Evolutionary conservation across 2,113 vertebrate genomes (phyloP).

Genomic region (Mohoua ochrocephala): DNA sequence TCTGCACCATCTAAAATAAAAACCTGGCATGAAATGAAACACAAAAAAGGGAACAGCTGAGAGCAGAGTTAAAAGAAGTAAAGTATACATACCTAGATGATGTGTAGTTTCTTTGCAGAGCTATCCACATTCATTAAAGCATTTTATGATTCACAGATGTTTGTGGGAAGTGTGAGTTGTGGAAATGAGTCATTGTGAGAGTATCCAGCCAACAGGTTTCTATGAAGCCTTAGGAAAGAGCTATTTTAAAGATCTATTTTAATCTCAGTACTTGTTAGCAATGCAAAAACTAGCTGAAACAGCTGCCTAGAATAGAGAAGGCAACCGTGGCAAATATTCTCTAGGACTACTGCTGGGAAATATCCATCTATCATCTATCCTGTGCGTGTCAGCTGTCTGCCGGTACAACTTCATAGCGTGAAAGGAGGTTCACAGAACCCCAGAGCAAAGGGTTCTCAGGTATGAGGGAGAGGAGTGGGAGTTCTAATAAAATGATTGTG

Average conservation of each 20-base stretch:
- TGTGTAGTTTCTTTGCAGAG: neutral
- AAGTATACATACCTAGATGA: conserved; percentile 18
- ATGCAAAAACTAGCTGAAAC: conserved; percentile 49
- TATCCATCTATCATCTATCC: neutral
- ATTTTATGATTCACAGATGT: conserved; percentile 51
- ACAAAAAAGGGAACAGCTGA: conserved; percentile 19
- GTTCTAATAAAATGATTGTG: neutral
- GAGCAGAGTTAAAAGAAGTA: conserved; percentile 1
- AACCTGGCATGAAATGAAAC: conserved; percentile 7
- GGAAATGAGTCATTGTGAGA: conserved; percentile 50
- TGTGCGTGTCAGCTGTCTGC: neutral
- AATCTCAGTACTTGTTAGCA: conserved; percentile 35
- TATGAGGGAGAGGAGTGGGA: neutral
- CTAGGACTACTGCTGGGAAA: neutral
- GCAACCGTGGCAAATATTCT: conserved; percentile 8
- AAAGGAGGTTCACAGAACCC: neutral
- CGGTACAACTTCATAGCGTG: neutral
- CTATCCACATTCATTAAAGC: conserved; percentile 13
- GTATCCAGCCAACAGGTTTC: conserved; percentile 33
- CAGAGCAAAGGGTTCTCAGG: neutral
- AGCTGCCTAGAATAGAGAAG: conserved; percentile 46
- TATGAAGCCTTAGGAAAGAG: conserved; percentile 30
- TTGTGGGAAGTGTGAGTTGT: conserved; percentile 32
- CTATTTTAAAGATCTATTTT: conserved; percentile 53
- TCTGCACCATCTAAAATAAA: conserved; percentile 17